Conservation (phyloP, 2,888 invertebrate genomes). For the Anoplius nigerrimus region DNA sequence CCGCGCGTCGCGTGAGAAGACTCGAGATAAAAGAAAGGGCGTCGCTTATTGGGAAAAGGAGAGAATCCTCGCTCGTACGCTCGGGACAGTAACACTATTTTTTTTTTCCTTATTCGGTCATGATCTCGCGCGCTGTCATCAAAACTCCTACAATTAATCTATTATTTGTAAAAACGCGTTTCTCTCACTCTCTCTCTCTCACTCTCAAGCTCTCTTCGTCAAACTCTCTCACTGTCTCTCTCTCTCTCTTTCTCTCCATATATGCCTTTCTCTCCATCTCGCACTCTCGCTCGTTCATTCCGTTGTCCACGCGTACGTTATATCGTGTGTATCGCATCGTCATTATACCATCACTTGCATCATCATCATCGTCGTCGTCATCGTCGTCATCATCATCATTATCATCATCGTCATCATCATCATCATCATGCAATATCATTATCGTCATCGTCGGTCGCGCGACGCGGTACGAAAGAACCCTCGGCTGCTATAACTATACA, state of each 20-base stretch:
- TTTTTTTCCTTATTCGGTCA: no score
- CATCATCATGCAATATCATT: slow-evolving; percentile 25
- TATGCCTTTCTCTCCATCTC: no score
- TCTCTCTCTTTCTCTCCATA: neutral
- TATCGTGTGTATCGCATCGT: slow-evolving; percentile 2
- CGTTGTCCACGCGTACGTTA: slow-evolving; percentile 1
- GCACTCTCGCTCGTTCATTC: neutral
- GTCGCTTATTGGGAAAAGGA: slow-evolving; percentile 19
- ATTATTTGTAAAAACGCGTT: slow-evolving; percentile 62
- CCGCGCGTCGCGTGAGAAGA: neutral
- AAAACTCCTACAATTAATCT: slow-evolving; percentile 58
- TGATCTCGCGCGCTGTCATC: slow-evolving; percentile 9
- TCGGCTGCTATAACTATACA: slow-evolving; percentile 56
- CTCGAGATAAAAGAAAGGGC: slow-evolving; percentile 31
- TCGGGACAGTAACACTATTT: no score
- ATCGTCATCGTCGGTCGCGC: slow-evolving; percentile 23
- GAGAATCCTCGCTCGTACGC: slow-evolving; percentile 39
- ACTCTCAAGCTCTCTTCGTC: slow-evolving; percentile 17
- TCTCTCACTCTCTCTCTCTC: slow-evolving; percentile 44
- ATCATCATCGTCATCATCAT: slow-evolving; percentile 35
- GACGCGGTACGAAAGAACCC: slow-evolving; percentile 32
- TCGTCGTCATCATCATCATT: slow-evolving; percentile 24
- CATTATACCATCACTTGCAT: slow-evolving; percentile 37
- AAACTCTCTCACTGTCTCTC: slow-evolving; percentile 13
- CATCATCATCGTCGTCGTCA: slow-evolving; percentile 26